phyloP scores from a whole-genome alignment of 2,888 invertebrate genomes.

The Chydorus sphaericus region DNA sequence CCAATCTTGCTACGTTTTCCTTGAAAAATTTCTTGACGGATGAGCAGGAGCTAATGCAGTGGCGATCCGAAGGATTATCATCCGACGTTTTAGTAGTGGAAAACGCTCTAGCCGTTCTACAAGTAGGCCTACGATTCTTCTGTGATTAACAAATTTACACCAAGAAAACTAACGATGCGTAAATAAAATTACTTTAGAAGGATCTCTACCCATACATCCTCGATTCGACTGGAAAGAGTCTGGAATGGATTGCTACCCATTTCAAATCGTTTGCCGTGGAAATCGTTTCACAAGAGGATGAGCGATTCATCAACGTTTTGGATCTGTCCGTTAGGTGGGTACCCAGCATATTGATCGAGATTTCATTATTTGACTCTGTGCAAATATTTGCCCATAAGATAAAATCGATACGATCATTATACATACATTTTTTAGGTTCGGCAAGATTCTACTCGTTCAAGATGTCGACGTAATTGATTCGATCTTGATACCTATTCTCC shows the following conservation, averaged over 20 bases:
- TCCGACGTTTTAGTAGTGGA: constrained; percentile 61
- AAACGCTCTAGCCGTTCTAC: constrained; percentile 62
- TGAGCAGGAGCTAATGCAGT: constrained; percentile 63
- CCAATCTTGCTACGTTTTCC: constrained; percentile 30
- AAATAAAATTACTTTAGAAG: constrained; percentile 27
- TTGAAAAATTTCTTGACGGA: constrained; percentile 42
- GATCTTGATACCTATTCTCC: constrained; percentile 43
- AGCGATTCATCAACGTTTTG: constrained; percentile 54
- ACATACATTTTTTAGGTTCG: constrained; percentile 46
- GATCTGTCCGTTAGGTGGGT: constrained; percentile 57
- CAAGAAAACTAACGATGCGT: not conserved
- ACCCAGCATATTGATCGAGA: too few species aligned
- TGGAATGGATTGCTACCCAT: constrained; percentile 62
- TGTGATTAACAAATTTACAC: too few species aligned
- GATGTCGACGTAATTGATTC: constrained; percentile 50
- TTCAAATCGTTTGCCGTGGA: constrained; percentile 53
- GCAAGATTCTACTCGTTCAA: constrained; percentile 72
- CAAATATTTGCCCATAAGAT: not conserved
- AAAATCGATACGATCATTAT: too few species aligned
- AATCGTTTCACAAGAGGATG: constrained; percentile 57
- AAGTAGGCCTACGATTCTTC: too few species aligned
- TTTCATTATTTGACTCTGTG: too few species aligned
- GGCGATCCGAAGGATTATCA: constrained; percentile 73
- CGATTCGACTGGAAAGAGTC: constrained; percentile 75
- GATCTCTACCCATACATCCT: constrained; percentile 59